Evolutionary conservation across 1,140 invertebrate species (phyloP), one percentile per base, ranked within the genome.

Genomic region (Nixonia krombeini): DNA sequence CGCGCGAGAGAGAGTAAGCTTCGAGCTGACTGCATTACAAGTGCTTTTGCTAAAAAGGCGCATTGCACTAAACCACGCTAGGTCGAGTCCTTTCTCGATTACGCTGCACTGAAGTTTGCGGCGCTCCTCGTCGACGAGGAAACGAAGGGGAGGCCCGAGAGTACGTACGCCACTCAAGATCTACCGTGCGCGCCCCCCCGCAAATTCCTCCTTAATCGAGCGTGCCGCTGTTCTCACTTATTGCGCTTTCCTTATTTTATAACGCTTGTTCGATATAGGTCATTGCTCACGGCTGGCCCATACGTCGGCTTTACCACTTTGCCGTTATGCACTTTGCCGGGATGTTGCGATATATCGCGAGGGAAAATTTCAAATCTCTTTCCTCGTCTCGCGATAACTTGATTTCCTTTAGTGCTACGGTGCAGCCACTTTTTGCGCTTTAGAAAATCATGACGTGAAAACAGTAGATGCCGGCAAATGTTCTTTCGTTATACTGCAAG

Each of bases 251-350:
- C 58, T 63, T 63, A 63, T 49, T 53, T 49, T 31, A 7, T 29
- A 18, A 25, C 37, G n/a, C 38, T 61, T 56, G 29, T 6, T 18
- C 46, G 50, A 61, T 67, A 61, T 57, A 51, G 64, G 64, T 67
- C n/a, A n/a, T n/a, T n/a, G n/a, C n/a, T n/a, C 65, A 69, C 47
- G 47, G 45, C 66, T 69, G 55, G 12, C 37, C 58, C 50, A 59
- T 63, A 61, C 21, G 35, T 45, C 38, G 17, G 55, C 46, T 49
- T 6, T 10, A 41, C 17, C 4, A 10, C 17, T 26, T 58, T 31
- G 26, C 35, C 25, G 44, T 52, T 47, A n/a, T n/a, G n/a, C n/a
- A n/a, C n/a, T n/a, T n/a, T n/a, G n/a, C n/a, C n/a, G n/a, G n/a
- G n/a, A n/a, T n/a, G n/a, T n/a, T n/a, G n/a, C n/a, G n/a, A n/a